Evolutionary conservation across 2,888 invertebrate species (phyloP).

Genomic region (Germaria angustata): DNA sequence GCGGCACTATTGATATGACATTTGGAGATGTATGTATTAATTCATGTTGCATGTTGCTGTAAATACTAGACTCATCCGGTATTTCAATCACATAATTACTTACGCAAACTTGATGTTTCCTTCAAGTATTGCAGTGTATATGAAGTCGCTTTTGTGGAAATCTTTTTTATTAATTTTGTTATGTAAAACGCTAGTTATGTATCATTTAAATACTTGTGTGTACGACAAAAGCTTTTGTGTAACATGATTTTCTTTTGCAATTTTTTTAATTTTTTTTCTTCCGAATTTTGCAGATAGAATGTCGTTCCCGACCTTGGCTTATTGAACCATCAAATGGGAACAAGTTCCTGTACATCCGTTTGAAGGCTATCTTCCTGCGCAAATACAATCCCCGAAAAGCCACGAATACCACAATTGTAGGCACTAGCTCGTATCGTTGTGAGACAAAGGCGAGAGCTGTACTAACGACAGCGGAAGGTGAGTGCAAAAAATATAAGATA

Average conservation of each 20-base stretch:
- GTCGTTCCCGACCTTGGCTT: constrained; percentile 89
- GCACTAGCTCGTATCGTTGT: constrained; percentile 83
- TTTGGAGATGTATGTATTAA: constrained; percentile 78
- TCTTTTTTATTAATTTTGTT: not conserved
- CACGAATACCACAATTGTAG: constrained; percentile 83
- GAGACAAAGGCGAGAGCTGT: constrained; percentile 89
- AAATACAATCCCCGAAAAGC: constrained; percentile 80
- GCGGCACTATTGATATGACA: constrained; percentile 87
- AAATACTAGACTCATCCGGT: no score
- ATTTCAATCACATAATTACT: not conserved
- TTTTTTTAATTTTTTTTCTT: not conserved
- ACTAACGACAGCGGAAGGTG: constrained; percentile 85
- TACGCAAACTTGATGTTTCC: constrained; percentile 6
- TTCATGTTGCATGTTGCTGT: not conserved
- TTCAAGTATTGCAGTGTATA: not conserved
- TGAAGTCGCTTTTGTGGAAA: not conserved
- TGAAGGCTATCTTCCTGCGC: constrained; percentile 83
- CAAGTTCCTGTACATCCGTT: constrained; percentile 89
- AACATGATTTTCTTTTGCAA: no score
- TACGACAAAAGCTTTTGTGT: not conserved
- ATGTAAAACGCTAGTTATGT: no score
- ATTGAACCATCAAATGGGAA: constrained; percentile 87
- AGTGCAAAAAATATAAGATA: constrained; percentile 1
- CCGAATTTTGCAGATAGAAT: constrained; percentile 83
- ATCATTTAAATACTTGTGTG: no score